A percentile compares a stretch with the other conserved stretches of the same genome.
Evolutionary conservation across 2,888 invertebrate genomes (phyloP).

Genomic region (Rhingia rostrata): DNA sequence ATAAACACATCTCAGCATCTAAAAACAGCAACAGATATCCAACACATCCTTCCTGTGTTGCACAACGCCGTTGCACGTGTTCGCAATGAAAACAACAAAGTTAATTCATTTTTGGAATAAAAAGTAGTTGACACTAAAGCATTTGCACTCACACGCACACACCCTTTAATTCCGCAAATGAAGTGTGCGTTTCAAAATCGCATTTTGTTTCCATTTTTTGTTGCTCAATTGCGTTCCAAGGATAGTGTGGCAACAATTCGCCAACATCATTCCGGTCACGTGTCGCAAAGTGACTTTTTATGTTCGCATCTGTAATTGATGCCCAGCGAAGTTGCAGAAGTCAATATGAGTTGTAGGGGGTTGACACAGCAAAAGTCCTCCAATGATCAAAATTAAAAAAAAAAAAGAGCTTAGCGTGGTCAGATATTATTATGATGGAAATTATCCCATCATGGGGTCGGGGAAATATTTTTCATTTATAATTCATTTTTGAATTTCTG

Average conservation of each 20-base stretch:
- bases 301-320: slow-evolving; percentile 62
- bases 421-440: slow-evolving; percentile 44
- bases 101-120: neutral
- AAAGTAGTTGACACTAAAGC: slow-evolving; percentile 23
- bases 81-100: slow-evolving; percentile 35
- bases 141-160: neutral
- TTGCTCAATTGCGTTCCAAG: slow-evolving; percentile 2
- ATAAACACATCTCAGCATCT: neutral
- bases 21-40: slow-evolving; percentile 10
- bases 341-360: neutral
- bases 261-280: slow-evolving; percentile 66
- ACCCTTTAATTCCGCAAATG: slow-evolving; percentile 27
- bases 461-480: slow-evolving; percentile 14
- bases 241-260: slow-evolving; percentile 59
- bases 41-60: slow-evolving; percentile 11
- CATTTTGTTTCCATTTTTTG: slow-evolving; percentile 22
- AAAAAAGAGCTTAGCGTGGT: slow-evolving; percentile 35
- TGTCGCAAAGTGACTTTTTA: slow-evolving; percentile 69
- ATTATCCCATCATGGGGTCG: slow-evolving; percentile 45
- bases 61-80: slow-evolving; percentile 34
- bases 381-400: slow-evolving; percentile 27
- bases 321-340: slow-evolving; percentile 19
- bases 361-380: neutral
- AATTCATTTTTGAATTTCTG: slow-evolving; percentile 50
- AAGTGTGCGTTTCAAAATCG: slow-evolving; percentile 32